Evolutionary conservation across 2,888 invertebrate genomes (phyloP).

Genomic region (Galeopsomyia nigrocyanea): DNA sequence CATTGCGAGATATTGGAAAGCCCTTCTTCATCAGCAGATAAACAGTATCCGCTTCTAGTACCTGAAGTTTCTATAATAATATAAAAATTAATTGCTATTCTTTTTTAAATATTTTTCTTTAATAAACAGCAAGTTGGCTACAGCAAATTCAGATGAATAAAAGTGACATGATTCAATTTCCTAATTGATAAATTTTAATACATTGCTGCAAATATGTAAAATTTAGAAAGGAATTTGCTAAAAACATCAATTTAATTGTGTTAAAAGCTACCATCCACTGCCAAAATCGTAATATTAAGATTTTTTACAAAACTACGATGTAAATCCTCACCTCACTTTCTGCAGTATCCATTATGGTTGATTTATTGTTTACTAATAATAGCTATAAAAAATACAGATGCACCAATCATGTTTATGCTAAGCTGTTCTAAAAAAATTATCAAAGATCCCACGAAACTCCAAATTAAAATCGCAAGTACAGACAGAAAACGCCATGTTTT

Average conservation of each 20-base stretch:
- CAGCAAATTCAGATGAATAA: not conserved
- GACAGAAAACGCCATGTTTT: slow-evolving; percentile 29
- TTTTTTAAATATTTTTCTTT: slow-evolving; percentile 6
- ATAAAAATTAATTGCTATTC: slow-evolving; percentile 12
- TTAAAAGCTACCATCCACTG: too few species aligned
- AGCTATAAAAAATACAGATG: slow-evolving; percentile 20
- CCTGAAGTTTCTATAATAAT: slow-evolving; percentile 59
- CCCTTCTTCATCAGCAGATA: slow-evolving; percentile 79
- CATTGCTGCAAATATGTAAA: not conserved
- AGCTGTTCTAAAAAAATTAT: slow-evolving; percentile 13
- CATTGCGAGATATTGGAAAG: slow-evolving; percentile 80
- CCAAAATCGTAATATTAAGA: not conserved
- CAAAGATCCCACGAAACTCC: not conserved
- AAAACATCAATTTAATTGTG: not conserved
- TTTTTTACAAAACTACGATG: not conserved
- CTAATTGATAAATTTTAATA: not conserved
- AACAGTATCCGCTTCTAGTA: slow-evolving; percentile 75
- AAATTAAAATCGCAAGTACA: not conserved
- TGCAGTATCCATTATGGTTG: slow-evolving; percentile 50
- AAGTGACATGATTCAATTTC: not conserved
- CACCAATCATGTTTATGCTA: slow-evolving; percentile 11
- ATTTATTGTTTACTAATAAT: slow-evolving; percentile 33
- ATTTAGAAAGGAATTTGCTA: not conserved
- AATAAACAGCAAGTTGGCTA: too few species aligned
- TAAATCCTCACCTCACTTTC: slow-evolving; percentile 52